These are phyloP conservation scores for Acleris sparsana DNA, from an alignment of 2,888 invertebrate genomes.

Conservation along the genomic window DNA sequence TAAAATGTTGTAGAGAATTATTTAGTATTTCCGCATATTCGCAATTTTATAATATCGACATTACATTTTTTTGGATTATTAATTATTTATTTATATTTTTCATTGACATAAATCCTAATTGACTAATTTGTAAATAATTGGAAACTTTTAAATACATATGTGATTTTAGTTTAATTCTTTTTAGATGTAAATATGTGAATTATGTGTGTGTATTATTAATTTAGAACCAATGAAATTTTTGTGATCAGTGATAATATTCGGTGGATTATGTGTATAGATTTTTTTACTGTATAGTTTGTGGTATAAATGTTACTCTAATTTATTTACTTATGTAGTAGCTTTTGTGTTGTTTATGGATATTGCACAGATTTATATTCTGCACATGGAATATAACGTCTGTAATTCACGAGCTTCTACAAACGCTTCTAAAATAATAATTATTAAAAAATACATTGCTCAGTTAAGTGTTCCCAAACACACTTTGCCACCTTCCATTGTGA, in stretches of 20 bases:
- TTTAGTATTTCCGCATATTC: slow-evolving; percentile 21
- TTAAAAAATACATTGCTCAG: slow-evolving; percentile 53
- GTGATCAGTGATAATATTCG: slow-evolving; percentile 66
- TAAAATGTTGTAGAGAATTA: slow-evolving; percentile 29
- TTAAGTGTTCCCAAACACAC: slow-evolving; percentile 40
- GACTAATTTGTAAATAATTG: slow-evolving; percentile 66
- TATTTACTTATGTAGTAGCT: slow-evolving; percentile 62
- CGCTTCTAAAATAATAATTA: slow-evolving; percentile 17
- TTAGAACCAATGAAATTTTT: slow-evolving; percentile 67
- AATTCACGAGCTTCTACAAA: slow-evolving; percentile 31
- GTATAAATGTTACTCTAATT: slow-evolving; percentile 62
- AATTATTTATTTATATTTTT: slow-evolving; percentile 33
- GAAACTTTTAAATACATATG: slow-evolving; percentile 53
- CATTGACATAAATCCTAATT: slow-evolving; percentile 35
- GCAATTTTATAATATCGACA: slow-evolving; percentile 35
- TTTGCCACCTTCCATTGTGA: slow-evolving; percentile 69
- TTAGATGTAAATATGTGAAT: slow-evolving; percentile 79
- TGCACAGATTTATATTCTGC: slow-evolving; percentile 56
- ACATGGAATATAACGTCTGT: slow-evolving; percentile 54
- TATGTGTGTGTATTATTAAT: slow-evolving; percentile 64
- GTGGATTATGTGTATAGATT: slow-evolving; percentile 71
- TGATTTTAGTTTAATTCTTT: slow-evolving; percentile 70
- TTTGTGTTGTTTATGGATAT: slow-evolving; percentile 38
- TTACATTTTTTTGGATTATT: slow-evolving; percentile 13
- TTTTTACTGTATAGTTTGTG: slow-evolving; percentile 76